Conservation (phyloP, 2,797 vertebrate genomes). For the Trematomus bernacchii region DNA sequence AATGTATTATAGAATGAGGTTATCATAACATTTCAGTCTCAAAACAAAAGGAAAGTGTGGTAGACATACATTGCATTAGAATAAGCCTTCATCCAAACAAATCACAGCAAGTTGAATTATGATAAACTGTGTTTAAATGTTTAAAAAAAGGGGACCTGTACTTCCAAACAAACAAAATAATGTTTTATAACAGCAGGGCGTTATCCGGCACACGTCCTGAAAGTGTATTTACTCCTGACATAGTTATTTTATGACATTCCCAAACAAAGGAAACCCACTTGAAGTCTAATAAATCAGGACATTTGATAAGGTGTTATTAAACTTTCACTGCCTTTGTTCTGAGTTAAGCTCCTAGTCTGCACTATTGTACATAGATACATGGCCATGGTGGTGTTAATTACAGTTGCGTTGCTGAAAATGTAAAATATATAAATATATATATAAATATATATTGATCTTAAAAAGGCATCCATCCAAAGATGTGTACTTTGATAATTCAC, state of each 20-base stretch:
- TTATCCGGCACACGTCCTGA: conserved; percentile 40
- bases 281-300: conserved; percentile 56
- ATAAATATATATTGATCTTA: conserved; percentile 66
- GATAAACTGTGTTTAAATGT: conserved; percentile 18
- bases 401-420: conserved; percentile 70
- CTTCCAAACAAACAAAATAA: neutral
- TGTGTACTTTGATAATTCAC: conserved; percentile 81
- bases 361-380: conserved; percentile 85
- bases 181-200: conserved; percentile 5
- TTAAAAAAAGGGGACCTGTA: neutral
- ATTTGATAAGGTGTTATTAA: conserved; percentile 55
- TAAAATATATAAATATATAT: conserved; percentile 30
- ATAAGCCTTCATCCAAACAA: conserved; percentile 15
- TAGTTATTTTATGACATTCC: conserved; percentile 37
- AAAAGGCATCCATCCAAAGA: conserved; percentile 86
- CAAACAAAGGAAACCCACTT: conserved; percentile 52
- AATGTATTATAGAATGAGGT: conserved; percentile 3
- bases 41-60: neutral
- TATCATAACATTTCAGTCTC: conserved; percentile 3
- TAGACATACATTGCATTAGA: neutral
- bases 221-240: conserved; percentile 18
- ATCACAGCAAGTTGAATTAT: conserved; percentile 23
- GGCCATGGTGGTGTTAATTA: conserved; percentile 77
- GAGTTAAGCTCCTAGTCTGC: conserved; percentile 78
- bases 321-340: conserved; percentile 75